phyloP scores from a whole-genome alignment of 2,113 vertebrate genomes.

The Misgurnus mizolepis region DNA sequence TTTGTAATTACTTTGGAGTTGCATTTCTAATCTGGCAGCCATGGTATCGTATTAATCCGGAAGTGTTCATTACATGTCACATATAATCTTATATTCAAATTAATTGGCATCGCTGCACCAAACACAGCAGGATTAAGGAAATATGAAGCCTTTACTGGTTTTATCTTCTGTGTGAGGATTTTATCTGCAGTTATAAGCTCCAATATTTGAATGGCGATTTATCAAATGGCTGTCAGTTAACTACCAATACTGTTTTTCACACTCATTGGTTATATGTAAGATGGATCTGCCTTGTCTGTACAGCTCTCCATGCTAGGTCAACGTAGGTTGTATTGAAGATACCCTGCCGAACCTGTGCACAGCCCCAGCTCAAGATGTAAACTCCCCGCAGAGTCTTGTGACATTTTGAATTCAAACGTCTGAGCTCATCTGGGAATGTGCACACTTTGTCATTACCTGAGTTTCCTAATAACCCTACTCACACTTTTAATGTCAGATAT shows the following conservation, averaged over 20 bases:
- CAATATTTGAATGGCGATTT: no score
- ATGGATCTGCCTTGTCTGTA: background rate
- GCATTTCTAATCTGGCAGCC: background rate
- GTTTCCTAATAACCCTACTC: background rate
- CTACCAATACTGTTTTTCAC: no score
- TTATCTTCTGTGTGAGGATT: conserved; percentile 9
- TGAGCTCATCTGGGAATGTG: conserved; percentile 11
- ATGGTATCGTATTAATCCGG: background rate
- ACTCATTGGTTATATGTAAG: no score
- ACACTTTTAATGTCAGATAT: background rate
- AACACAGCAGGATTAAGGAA: conserved; percentile 16
- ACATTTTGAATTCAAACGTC: conserved; percentile 36
- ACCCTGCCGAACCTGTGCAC: background rate
- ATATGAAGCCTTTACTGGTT: background rate
- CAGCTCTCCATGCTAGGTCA: background rate
- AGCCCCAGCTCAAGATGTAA: background rate
- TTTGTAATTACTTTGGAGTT: background rate
- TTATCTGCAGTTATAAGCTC: background rate
- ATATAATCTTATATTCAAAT: conserved; percentile 10
- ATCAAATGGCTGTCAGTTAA: no score
- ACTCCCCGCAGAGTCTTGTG: conserved; percentile 30
- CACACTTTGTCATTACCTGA: conserved; percentile 35
- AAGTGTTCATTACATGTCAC: conserved; percentile 12
- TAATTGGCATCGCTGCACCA: conserved; percentile 42
- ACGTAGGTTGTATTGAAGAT: background rate